These are phyloP conservation scores for Azemiops feae DNA, from an alignment of 2,113 vertebrate genomes.

Conservation along the genomic window DNA sequence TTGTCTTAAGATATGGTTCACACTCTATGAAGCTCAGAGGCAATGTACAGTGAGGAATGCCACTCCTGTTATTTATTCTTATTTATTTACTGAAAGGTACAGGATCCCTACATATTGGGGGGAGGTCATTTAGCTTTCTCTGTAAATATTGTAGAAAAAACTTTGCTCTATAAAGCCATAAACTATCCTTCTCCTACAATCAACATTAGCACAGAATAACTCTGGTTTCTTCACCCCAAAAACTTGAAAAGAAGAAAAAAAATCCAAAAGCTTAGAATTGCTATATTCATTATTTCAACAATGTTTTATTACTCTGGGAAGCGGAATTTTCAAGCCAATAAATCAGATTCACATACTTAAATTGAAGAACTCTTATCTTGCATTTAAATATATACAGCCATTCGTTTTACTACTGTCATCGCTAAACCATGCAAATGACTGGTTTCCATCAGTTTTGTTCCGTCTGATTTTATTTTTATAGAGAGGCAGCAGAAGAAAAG, in stretches of 20 bases:
- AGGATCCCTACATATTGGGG: neutral
- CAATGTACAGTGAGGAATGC: neutral
- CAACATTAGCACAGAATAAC: neutral
- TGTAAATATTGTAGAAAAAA: neutral
- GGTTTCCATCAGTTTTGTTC: constrained; percentile 4
- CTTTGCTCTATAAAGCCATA: neutral
- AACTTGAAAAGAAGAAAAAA: neutral
- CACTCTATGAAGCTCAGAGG: neutral
- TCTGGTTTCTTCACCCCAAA: neutral
- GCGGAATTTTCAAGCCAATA: neutral
- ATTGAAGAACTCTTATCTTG: neutral
- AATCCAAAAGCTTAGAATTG: neutral
- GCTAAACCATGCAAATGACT: neutral
- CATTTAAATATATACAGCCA: neutral
- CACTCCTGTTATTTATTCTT: neutral
- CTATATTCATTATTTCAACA: neutral
- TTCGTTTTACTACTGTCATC: neutral
- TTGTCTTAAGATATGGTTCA: neutral
- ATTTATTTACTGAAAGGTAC: neutral
- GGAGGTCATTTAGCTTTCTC: neutral
- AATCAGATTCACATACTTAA: neutral
- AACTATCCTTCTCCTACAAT: neutral
- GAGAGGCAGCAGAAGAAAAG: neutral
- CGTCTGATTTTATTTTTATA: neutral
- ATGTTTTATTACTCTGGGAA: neutral